phyloP scores from a whole-genome alignment of 2,797 vertebrate genomes.

The Dromococcyx pavoninus region DNA sequence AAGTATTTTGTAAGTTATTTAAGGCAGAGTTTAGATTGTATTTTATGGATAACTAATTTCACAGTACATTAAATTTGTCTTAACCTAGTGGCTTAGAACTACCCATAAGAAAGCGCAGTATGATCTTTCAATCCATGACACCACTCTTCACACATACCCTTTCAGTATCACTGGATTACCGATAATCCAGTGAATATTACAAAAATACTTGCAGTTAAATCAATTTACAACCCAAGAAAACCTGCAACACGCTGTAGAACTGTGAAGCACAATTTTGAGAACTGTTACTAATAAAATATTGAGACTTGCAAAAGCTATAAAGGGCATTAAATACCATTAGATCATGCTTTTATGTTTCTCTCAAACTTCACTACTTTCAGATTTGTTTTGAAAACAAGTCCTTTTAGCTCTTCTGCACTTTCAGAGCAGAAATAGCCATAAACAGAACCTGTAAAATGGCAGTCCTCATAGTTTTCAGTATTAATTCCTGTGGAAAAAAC shows the following conservation, averaged over 20 bases:
- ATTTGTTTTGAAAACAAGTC: background rate
- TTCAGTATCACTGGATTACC: background rate
- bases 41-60: constrained; percentile 18
- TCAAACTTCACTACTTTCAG: background rate
- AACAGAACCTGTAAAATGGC: background rate
- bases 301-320: background rate
- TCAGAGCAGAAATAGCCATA: background rate
- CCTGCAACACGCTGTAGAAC: background rate
- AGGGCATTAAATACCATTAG: background rate
- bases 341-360: background rate
- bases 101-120: background rate
- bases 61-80: constrained; percentile 10
- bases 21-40: background rate
- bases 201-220: background rate
- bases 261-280: background rate
- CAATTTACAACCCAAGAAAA: background rate
- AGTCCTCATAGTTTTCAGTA: background rate
- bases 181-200: background rate
- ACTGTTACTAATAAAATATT: background rate
- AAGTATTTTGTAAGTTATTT: background rate
- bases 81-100: background rate
- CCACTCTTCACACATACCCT: background rate
- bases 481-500: constrained; percentile 27
- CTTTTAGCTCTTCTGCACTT: background rate
- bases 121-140: background rate